Base-by-base conservation (phyloP, 1,140 invertebrate genomes). In the Drosophila nikananu region DNA sequence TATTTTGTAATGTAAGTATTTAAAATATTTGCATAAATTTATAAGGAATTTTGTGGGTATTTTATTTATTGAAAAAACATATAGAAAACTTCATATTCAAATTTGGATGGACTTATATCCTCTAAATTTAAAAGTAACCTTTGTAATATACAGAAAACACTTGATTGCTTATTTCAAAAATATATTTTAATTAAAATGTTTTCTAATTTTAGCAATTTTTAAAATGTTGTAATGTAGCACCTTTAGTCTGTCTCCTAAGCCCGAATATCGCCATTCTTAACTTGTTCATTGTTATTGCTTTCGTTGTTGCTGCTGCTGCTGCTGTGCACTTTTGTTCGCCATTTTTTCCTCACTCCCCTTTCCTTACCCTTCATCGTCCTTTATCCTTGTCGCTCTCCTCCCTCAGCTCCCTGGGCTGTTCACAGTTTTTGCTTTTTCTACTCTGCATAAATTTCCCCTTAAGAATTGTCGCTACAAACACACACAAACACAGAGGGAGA, bases 391-490 rank as follows among this genome's bases (percentile, higher is more conserved):
- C 7, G 19, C 32, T 23, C 30, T 46, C 73, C 39, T 21, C 63
- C 9, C 67, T 39, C 30, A 23, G 67, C 67, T 71, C 67, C 63
- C 67, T 39, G 30, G 67, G 49, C 63, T 46, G 63, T 68, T 71
- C 49, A 68, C 67, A 71, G 63, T 71, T 68, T 63, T 62, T 60
- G 70, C 52, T 59, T 70, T 82, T 77, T 66, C 75, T 78, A 66
- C 80, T 89, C 66, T 82, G 86, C 86, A 89, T 89, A 89, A 89
- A 89, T 89, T 89, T 89, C 65, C 86, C 86, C 86, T 86, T 71
- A 89, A 90, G 86, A 81, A 84, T 89, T 90, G 81, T 78, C 66
- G 84, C 60, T 58, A 21, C 59, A 51, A 42, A 61, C 35, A 77
- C 35, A 67, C 21, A 15, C 23, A 65, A 13, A 59, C 7, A n/a